Conservation (phyloP, 2,113 vertebrate species). For the Trematocara macrostoma region DNA sequence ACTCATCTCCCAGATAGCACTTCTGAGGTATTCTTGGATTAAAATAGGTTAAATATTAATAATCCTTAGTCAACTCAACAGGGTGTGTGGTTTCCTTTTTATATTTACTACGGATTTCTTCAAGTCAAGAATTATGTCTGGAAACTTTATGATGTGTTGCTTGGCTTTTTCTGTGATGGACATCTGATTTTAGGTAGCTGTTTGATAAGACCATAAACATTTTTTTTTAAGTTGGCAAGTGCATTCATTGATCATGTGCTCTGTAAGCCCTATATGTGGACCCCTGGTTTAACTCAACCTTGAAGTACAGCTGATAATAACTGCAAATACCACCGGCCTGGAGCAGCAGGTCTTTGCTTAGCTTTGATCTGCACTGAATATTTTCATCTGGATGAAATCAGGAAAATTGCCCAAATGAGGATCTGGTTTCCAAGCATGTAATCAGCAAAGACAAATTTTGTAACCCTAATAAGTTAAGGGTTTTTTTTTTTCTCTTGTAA, state of each 20-base stretch:
- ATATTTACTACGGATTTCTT: not conserved
- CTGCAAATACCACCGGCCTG: not conserved
- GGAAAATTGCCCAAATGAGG: not conserved
- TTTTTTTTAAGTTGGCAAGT: constrained; percentile 6
- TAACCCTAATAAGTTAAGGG: not conserved
- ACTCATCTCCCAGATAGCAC: not conserved
- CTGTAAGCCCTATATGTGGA: constrained; percentile 5
- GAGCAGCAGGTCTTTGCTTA: constrained; percentile 26
- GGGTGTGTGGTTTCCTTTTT: not conserved
- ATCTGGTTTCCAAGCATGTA: constrained; percentile 12
- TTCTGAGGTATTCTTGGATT: not conserved
- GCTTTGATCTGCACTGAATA: constrained; percentile 30
- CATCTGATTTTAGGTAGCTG: not conserved
- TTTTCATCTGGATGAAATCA: constrained; percentile 55
- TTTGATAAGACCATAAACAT: not conserved
- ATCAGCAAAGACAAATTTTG: constrained; percentile 10
- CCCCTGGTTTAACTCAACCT: constrained; percentile 7
- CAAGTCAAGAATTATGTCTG: not conserved
- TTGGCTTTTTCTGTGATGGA: not conserved
- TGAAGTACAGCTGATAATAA: constrained; percentile 9
- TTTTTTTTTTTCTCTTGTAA: not conserved
- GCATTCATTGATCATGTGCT: constrained; percentile 13
- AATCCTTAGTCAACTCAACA: not conserved
- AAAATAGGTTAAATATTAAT: not conserved
- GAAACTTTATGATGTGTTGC: constrained; percentile 27